Evolutionary conservation across 2,888 invertebrate genomes (phyloP).

Genomic region (Trypoxylon attenuatum): DNA sequence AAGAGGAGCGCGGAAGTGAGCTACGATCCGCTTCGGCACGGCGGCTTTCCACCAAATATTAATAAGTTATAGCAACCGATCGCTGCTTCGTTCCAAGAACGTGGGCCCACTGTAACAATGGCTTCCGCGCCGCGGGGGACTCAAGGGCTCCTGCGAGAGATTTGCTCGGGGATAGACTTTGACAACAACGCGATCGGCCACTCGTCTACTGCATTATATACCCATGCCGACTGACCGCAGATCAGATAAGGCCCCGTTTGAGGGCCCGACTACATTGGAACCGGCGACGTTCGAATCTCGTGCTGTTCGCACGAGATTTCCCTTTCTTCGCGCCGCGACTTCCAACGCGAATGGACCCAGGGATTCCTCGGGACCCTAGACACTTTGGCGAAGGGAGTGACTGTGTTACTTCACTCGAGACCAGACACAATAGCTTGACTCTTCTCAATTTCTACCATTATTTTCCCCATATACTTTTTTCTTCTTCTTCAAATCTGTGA

Average conservation of each 20-base stretch:
- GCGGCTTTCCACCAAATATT: conserved; percentile 65
- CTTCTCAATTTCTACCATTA: too few relatives aligned
- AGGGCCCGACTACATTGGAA: conserved; percentile 63
- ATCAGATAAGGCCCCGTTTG: conserved; percentile 70
- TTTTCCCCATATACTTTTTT: too few relatives aligned
- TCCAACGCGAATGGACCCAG: conserved; percentile 11
- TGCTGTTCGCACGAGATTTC: conserved; percentile 64
- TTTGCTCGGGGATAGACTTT: conserved; percentile 71
- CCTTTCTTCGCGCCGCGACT: conserved; percentile 29
- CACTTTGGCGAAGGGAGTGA: too few relatives aligned
- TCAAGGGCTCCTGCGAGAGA: conserved; percentile 42
- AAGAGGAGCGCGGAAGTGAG: neutral
- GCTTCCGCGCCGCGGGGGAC: conserved; percentile 68
- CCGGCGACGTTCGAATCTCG: conserved; percentile 44
- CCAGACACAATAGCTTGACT: too few relatives aligned
- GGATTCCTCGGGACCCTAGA: too few relatives aligned
- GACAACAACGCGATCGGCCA: conserved; percentile 55
- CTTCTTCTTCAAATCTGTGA: too few relatives aligned
- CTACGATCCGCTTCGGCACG: neutral
- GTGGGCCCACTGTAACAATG: conserved; percentile 63
- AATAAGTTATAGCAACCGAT: conserved; percentile 73
- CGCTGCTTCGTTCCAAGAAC: conserved; percentile 61
- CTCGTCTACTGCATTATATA: conserved; percentile 38
- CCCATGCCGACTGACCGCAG: conserved; percentile 49
- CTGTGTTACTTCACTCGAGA: too few relatives aligned